A percentile compares a stretch with the other conserved stretches of the same genome.
Evolutionary conservation across 1,140 invertebrate genomes (phyloP).

Genomic region (Glomeris maerens): DNA sequence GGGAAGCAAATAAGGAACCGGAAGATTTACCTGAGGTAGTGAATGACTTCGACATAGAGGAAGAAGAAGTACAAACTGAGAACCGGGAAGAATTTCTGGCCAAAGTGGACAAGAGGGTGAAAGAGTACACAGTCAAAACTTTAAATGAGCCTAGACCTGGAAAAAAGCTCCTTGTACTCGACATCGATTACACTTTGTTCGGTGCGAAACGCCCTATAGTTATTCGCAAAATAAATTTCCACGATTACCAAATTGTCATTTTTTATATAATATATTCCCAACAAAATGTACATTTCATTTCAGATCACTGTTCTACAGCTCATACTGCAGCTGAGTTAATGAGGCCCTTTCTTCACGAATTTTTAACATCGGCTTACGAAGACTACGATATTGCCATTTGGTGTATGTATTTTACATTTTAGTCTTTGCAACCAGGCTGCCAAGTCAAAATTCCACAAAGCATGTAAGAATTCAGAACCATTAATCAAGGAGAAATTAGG

Average conservation of each 20-base stretch:
- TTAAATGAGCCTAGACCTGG: slow-evolving; percentile 61
- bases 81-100: slow-evolving; percentile 48
- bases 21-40: slow-evolving; percentile 66
- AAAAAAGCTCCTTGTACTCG: slow-evolving; percentile 83
- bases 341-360: slow-evolving; percentile 90
- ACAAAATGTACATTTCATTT: slow-evolving; percentile 8
- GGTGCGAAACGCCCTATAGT: slow-evolving; percentile 19
- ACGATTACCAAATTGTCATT: too few species aligned
- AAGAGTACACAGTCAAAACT: slow-evolving; percentile 68
- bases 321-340: slow-evolving; percentile 79
- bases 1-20: slow-evolving; percentile 57
- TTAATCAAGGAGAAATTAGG: too few species aligned
- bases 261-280: slow-evolving; percentile 1
- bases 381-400: slow-evolving; percentile 45
- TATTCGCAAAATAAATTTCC: neutral
- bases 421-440: slow-evolving; percentile 3
- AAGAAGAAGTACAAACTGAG: slow-evolving; percentile 68
- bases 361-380: slow-evolving; percentile 77
- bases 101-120: slow-evolving; percentile 63
- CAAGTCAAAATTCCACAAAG: neutral
- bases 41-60: slow-evolving; percentile 61
- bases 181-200: slow-evolving; percentile 94
- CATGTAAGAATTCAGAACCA: neutral
- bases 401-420: slow-evolving; percentile 29
- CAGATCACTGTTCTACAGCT: slow-evolving; percentile 78